These are phyloP conservation scores for Sebastes glaucus DNA, from an alignment of 2,797 vertebrate genomes.

Conservation along the genomic window DNA sequence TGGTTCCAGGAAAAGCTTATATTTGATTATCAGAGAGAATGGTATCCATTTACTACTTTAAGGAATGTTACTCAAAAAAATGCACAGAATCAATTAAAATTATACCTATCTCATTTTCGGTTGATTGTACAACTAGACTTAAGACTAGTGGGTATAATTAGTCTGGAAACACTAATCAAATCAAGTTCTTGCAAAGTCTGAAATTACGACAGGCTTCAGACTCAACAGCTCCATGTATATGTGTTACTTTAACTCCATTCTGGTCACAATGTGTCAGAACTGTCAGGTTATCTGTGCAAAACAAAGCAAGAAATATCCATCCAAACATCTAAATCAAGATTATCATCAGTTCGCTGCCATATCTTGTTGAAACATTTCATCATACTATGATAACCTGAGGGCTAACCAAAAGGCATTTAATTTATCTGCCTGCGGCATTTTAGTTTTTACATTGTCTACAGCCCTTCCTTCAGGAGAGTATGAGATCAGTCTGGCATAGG, in stretches of 20 bases:
- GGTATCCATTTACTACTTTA: not conserved
- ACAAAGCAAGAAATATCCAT: not conserved
- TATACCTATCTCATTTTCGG: not conserved
- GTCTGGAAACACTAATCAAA: not conserved
- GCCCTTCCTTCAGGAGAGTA: not conserved
- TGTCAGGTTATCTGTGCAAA: not conserved
- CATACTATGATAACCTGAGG: not conserved
- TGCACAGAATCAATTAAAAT: not conserved
- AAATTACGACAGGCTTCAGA: not conserved
- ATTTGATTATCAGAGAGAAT: not conserved
- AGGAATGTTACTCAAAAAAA: not conserved
- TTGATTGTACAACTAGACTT: not conserved
- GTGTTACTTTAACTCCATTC: not conserved
- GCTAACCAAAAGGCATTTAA: not conserved
- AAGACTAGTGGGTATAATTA: not conserved
- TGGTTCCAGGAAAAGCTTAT: not conserved
- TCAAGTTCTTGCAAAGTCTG: not conserved
- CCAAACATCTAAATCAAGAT: not conserved
- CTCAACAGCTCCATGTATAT: not conserved
- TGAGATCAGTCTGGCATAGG: not conserved
- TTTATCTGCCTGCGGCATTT: not conserved
- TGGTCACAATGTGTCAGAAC: not conserved
- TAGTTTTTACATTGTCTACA: not conserved
- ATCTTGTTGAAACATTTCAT: not conserved
- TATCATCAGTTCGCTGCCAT: not conserved